Evolutionary conservation across 30 jellyfish, hydroid and myxozoan species (phyloP), one percentile per base, ranked within the genome.

Genomic region (Aurelia aurita complex sp. Pacific): DNA sequence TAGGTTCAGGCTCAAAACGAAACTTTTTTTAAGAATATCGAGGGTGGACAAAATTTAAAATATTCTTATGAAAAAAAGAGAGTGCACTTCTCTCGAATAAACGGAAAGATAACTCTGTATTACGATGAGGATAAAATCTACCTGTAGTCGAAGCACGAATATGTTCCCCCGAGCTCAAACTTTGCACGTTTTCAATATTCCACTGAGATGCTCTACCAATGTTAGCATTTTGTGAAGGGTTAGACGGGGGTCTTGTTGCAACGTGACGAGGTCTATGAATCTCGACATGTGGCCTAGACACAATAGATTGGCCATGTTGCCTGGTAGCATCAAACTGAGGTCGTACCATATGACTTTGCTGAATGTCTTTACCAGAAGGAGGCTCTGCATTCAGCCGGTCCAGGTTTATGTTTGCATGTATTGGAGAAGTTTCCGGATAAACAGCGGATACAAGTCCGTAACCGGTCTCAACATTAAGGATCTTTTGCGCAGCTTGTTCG

Each of bases 381-480:
- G 89, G n/a, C 36, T 64, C 80, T 1, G 35, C 34, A 79, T 42
- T 15, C 19, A n/a, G 72, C 19, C 72, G 67, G 13, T 29, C 46
- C 12, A 72, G 53, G 18, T 53, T 74, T n/a, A 69, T 66, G 68
- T 76, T 83, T 4, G 85, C 64, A 36, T 86, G 77, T 11, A 71
- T 73, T 17, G 92, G 86, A 5, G 46, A 29, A 46, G 68, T 57
- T 55, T 43, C 83, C 23, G 77, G 89, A 23, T 11, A 67, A 67
- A 33, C 59, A 10, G 77, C 33, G 10, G 64, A 38, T 4, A 51
- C 82, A 35, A 69, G 80, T 14, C 83, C 86, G 15, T 83, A 76
- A 17, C 97, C 97, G 42, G 90, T 70, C 64, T 90, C 97, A 16
- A 90, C 91, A 61, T 83, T 90, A 36, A 81, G 77, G 46, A 90